phyloP scores from a whole-genome alignment of 2,888 invertebrate genomes.

The Lordiphosa fenestrarum region DNA sequence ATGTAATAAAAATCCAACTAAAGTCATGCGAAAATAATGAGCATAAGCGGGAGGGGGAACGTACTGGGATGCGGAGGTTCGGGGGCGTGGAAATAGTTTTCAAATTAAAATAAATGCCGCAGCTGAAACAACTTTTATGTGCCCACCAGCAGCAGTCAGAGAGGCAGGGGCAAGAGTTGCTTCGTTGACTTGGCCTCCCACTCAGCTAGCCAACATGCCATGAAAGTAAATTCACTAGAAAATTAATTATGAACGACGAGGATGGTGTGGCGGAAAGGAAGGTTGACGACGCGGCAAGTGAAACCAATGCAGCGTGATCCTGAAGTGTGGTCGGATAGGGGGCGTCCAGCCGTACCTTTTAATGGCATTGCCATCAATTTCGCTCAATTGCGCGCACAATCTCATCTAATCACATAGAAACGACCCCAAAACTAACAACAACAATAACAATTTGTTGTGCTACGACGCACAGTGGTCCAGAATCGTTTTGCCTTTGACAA shows the following conservation, averaged over 20 bases:
- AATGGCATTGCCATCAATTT: conserved; percentile 72
- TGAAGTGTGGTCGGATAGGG: conserved; percentile 4
- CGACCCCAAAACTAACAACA: conserved; percentile 41
- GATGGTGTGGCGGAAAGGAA: conserved; percentile 13
- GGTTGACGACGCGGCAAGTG: conserved; percentile 22
- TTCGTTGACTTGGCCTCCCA: conserved; percentile 23
- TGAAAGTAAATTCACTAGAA: conserved; percentile 74
- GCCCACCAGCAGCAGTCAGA: conserved; percentile 33
- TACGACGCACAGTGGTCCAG: too few relatives aligned
- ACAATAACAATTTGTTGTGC: conserved; percentile 10
- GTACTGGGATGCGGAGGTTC: conserved; percentile 1
- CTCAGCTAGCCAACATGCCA: conserved; percentile 62
- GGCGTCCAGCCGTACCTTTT: conserved; percentile 60
- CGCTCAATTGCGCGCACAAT: conserved; percentile 74
- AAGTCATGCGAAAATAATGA: conserved; percentile 70
- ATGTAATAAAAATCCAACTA: conserved; percentile 69
- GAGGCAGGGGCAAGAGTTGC: conserved; percentile 6
- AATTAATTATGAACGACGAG: conserved; percentile 69
- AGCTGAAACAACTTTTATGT: conserved; percentile 68
- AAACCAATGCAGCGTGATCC: conserved; percentile 54
- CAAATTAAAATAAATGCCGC: conserved; percentile 73
- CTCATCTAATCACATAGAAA: conserved; percentile 70
- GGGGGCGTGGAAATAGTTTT: conserved; percentile 66
- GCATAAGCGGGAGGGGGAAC: conserved; percentile 41
- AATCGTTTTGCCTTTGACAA: too few relatives aligned